These are phyloP conservation scores for Dendropsophus ebraccatus DNA, from an alignment of 2,113 vertebrate species.

Conservation along the genomic window DNA sequence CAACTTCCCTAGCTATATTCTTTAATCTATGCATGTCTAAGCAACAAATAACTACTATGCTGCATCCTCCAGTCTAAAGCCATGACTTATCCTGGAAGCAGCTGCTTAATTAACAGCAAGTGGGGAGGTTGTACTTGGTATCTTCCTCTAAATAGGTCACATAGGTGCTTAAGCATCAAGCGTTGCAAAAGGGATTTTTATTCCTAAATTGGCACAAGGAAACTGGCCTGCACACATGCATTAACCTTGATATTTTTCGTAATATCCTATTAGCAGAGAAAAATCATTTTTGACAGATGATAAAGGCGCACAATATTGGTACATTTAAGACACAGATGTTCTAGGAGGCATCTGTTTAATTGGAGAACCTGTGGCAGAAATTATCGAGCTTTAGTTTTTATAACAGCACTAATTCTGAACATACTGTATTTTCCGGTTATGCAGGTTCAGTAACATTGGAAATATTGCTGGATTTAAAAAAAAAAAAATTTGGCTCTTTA, in stretches of 20 bases:
- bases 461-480: neutral
- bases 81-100: constrained; percentile 44
- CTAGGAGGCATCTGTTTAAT: constrained; percentile 11
- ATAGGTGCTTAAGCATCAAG: constrained; percentile 49
- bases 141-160: constrained; percentile 45
- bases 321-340: constrained; percentile 42
- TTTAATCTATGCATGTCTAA: constrained; percentile 42
- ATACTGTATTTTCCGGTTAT: neutral
- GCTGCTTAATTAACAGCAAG: constrained; percentile 50
- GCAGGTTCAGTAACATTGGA: neutral
- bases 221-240: constrained; percentile 26
- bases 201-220: constrained; percentile 47
- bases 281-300: constrained; percentile 48
- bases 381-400: neutral
- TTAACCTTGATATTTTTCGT: constrained; percentile 25
- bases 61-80: constrained; percentile 20
- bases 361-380: constrained; percentile 6
- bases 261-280: constrained; percentile 31
- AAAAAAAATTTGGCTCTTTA: too few relatives aligned
- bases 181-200: constrained; percentile 49
- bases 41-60: constrained; percentile 34
- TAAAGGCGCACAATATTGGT: constrained; percentile 30
- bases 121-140: constrained; percentile 15
- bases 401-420: neutral
- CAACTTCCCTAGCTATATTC: neutral